Conservation (phyloP, 2,888 invertebrate species). For the Aplocera efformata region DNA sequence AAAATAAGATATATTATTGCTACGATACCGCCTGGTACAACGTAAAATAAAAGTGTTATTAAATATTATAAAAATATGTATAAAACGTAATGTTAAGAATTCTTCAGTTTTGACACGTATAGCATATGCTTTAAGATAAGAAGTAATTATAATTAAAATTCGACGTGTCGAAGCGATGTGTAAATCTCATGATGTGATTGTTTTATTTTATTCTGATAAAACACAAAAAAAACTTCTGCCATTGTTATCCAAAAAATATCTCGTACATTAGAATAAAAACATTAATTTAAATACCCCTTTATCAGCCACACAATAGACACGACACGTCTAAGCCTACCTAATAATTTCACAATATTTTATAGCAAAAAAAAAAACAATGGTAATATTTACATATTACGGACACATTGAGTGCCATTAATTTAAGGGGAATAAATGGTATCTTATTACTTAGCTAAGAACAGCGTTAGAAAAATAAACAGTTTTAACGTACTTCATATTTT, state of each 20-base stretch:
- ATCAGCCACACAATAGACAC: conserved; percentile 19
- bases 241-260: conserved; percentile 11
- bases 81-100: too few species aligned
- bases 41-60: too few species aligned
- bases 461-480: not conserved
- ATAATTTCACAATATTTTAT: conserved; percentile 20
- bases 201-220: not conserved
- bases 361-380: conserved; percentile 31
- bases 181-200: too few species aligned
- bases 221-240: not conserved
- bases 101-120: too few species aligned
- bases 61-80: too few species aligned
- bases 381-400: conserved; percentile 36
- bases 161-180: too few species aligned
- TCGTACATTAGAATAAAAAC: conserved; percentile 9
- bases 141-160: too few species aligned
- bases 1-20: too few species aligned
- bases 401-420: conserved; percentile 2
- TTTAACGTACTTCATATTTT: too few species aligned
- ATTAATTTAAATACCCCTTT: conserved; percentile 28
- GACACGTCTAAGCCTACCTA: conserved; percentile 37
- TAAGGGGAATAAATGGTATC: conserved; percentile 1
- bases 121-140: too few species aligned
- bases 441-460: not conserved
- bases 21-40: too few species aligned